phyloP scores from a whole-genome alignment of 2,113 vertebrate genomes.

The Pithys albifrons region DNA sequence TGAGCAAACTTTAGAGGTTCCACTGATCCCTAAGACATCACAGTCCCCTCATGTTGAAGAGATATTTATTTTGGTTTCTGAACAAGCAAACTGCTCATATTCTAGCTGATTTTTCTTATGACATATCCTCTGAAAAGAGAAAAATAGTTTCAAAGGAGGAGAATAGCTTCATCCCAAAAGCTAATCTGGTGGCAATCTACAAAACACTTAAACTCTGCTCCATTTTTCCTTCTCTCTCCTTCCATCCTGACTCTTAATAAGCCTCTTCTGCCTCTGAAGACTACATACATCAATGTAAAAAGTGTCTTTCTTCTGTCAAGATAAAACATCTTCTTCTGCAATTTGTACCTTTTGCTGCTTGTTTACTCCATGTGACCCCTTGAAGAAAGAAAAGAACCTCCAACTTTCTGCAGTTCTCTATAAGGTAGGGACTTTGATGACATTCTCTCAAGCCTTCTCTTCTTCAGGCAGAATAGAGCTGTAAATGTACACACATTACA shows the following conservation, averaged over 20 bases:
- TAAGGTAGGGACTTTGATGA: background rate
- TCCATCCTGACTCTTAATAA: background rate
- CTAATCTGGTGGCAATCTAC: background rate
- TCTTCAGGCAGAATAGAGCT: background rate
- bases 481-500: background rate
- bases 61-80: background rate
- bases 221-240: background rate
- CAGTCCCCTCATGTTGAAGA: background rate
- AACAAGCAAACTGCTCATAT: background rate
- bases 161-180: background rate
- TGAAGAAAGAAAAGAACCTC: background rate
- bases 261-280: background rate
- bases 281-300: background rate
- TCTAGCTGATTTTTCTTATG: background rate
- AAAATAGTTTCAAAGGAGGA: background rate
- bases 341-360: background rate
- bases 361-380: background rate
- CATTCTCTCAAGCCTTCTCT: background rate
- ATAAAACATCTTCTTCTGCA: background rate
- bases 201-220: background rate
- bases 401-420: background rate
- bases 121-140: background rate
- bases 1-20: background rate
- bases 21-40: background rate
- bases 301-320: rapidly evolving